Evolutionary conservation across 1,140 invertebrate genomes (phyloP), one percentile per base, ranked within the genome.

Genomic region (Drosophila mayri): DNA sequence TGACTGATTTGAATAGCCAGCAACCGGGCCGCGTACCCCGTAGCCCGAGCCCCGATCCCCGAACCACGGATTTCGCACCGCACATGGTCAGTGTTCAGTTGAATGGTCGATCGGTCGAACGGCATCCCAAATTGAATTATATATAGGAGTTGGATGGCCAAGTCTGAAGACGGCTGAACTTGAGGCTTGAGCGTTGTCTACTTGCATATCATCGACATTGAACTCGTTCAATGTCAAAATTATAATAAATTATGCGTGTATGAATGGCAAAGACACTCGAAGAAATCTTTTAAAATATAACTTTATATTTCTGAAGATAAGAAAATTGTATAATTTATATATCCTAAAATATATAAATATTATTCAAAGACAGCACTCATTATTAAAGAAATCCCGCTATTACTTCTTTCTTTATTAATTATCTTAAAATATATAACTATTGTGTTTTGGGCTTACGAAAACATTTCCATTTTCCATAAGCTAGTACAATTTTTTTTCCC

Each of bases 191-290:
- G 30, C 59, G 60, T 43, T 68, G 76, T 71, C 65, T 77, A 74
- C 74, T 63, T 83, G 83, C 79, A 87, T 88, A 87, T 60, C 50
- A 52, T 81, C 81, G 86, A 90, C 86, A 90, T 90, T 90, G 86
- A 90, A 90, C 81, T 79, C 79, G 76, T 90, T 90, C 86, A 90
- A 90, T 90, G 86, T 86, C 86, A 90, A 74, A 73, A 86, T 90
- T 90, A 87, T 76, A 76, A 87, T 86, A 86, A 86, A 87, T 82
- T 86, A 86, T 86, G 82, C 82, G 78, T 86, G 62, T 59, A 18
- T 30, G 59, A 28, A 18, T 28, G 66, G 46, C 32, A 54, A 5
- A 54, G 9, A 16, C 50, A 54, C 50, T 54, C 2, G 5, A 22
- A 54, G 50, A 50, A 20, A n/a, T 6, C 16, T 30, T 30, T 8